These are phyloP conservation scores for Phaonia tiefii DNA, from an alignment of 2,888 invertebrate genomes.

Conservation along the genomic window DNA sequence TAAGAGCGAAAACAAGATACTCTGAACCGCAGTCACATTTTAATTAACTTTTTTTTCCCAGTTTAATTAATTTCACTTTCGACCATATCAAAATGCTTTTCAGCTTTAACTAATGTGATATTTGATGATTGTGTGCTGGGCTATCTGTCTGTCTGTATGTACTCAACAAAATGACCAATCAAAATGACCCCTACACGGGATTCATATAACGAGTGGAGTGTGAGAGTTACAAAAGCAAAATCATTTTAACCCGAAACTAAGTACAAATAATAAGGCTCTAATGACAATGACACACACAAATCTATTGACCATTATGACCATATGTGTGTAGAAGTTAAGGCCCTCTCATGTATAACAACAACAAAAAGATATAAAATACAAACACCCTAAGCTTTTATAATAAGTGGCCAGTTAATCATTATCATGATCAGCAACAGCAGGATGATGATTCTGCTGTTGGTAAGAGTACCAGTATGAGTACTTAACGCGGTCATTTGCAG, in stretches of 20 bases:
- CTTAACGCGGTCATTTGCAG: slow-evolving; percentile 64
- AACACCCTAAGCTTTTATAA: slow-evolving; percentile 31
- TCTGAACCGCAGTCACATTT: slow-evolving; percentile 1
- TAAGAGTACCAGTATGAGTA: slow-evolving; percentile 19
- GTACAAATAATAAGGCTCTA: slow-evolving; percentile 58
- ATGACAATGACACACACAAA: slow-evolving; percentile 55
- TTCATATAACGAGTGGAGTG: background rate
- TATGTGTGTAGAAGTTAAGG: slow-evolving; percentile 20
- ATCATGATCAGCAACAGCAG: slow-evolving; percentile 49
- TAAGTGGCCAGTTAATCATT: slow-evolving; percentile 64
- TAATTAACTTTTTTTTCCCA: slow-evolving; percentile 35
- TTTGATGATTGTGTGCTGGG: background rate
- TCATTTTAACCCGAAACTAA: slow-evolving; percentile 30
- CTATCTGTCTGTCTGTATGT: slow-evolving; percentile 1
- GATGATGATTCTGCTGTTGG: slow-evolving; percentile 27
- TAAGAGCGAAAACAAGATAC: slow-evolving; percentile 24
- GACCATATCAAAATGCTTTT: slow-evolving; percentile 29
- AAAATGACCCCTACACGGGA: slow-evolving; percentile 21
- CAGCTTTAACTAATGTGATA: slow-evolving; percentile 36
- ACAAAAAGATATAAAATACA: slow-evolving; percentile 38
- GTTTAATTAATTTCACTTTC: slow-evolving; percentile 37
- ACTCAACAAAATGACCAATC: slow-evolving; percentile 26
- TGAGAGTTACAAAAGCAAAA: slow-evolving; percentile 35
- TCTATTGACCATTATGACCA: slow-evolving; percentile 40
- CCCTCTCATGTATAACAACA: background rate